Percentiles rank a stretch among this genome's conserved stretches.
phyloP scores from a whole-genome alignment of 2,888 invertebrate genomes.

The Caenorhabditis imperialis region DNA sequence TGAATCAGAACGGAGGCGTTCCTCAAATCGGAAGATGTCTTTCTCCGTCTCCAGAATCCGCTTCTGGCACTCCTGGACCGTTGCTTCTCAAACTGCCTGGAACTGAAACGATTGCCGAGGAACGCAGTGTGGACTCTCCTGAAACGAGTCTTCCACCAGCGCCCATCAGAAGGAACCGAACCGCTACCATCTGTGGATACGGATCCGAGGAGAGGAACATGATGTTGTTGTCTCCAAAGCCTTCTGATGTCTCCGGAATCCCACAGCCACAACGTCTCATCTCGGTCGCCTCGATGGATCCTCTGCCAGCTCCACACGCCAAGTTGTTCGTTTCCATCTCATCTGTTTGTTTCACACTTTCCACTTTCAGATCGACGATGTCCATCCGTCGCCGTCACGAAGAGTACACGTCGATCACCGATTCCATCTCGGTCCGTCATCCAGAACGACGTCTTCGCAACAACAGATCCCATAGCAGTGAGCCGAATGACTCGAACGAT shows the following conservation, averaged over 20 bases:
- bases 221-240: slow-evolving; percentile 41
- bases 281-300: slow-evolving; percentile 55
- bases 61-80: slow-evolving; percentile 11
- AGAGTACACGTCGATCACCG: slow-evolving; percentile 77
- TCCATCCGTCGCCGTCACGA: slow-evolving; percentile 67
- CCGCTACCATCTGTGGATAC: slow-evolving; percentile 54
- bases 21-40: slow-evolving; percentile 15
- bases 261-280: slow-evolving; percentile 37
- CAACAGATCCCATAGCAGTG: slow-evolving; percentile 54
- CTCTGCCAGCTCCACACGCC: slow-evolving; percentile 27
- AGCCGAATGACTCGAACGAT: slow-evolving; percentile 38
- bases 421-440: slow-evolving; percentile 67
- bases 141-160: slow-evolving; percentile 30
- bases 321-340: slow-evolving; percentile 36
- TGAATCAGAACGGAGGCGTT: slow-evolving; percentile 2
- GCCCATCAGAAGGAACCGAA: slow-evolving; percentile 40
- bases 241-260: slow-evolving; percentile 34
- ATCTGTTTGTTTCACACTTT: not conserved
- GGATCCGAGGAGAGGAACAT: slow-evolving; percentile 30
- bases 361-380: slow-evolving; percentile 33
- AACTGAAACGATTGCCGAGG: slow-evolving; percentile 30
- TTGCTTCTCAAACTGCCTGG: slow-evolving; percentile 43
- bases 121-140: slow-evolving; percentile 6
- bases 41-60: slow-evolving; percentile 30
- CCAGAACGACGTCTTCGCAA: slow-evolving; percentile 53